Conservation (phyloP, 2,797 vertebrate genomes). For the Anguilla pacifica region DNA sequence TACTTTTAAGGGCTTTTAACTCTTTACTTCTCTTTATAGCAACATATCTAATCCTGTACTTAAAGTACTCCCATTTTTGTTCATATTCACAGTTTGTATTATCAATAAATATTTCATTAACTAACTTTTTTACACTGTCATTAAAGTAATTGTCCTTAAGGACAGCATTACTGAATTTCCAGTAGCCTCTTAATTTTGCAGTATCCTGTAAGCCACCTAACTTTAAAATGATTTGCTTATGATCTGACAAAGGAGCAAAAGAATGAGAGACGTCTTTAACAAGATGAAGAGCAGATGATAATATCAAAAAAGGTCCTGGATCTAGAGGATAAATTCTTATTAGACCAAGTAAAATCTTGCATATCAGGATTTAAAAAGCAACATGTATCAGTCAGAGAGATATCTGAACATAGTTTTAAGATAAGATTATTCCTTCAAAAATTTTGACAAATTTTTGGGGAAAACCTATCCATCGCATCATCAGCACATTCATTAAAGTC, state of each 20-base stretch:
- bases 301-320: conserved; percentile 14
- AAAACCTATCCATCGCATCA: neutral
- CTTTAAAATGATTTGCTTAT: neutral
- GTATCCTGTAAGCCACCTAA: neutral
- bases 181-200: neutral
- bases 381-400: conserved; percentile 11
- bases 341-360: conserved; percentile 26
- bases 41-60: neutral
- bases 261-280: conserved; percentile 15
- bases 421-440: too few relatives aligned
- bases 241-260: conserved; percentile 8
- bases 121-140: neutral
- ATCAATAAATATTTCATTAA: neutral
- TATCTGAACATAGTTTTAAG: neutral
- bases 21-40: conserved; percentile 23
- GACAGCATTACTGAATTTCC: neutral
- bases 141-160: conserved; percentile 3
- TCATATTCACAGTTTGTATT: neutral
- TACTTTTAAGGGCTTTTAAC: neutral
- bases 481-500: conserved; percentile 19
- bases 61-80: conserved; percentile 1
- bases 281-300: neutral
- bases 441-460: neutral
- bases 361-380: neutral
- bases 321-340: neutral